Conservation (phyloP, 2,888 invertebrate genomes). For the Sclerodermus sp. region DNA sequence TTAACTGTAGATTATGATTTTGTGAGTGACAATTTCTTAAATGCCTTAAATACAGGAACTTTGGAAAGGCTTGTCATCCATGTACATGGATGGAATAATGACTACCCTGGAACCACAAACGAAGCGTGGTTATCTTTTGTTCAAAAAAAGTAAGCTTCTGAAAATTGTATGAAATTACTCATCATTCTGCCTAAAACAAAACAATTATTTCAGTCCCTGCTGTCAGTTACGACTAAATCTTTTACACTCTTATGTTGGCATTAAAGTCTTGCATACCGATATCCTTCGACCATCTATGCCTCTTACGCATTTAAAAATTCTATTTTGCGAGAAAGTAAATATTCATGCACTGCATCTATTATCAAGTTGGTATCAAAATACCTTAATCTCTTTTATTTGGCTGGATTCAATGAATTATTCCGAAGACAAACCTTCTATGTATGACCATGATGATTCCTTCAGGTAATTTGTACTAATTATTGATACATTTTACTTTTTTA, state of each 20-base stretch:
- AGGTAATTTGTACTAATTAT: slow-evolving; percentile 28
- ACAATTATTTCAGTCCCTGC: slow-evolving; percentile 53
- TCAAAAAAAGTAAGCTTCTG: slow-evolving; percentile 54
- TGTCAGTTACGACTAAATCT: slow-evolving; percentile 65
- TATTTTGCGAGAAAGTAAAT: slow-evolving; percentile 71
- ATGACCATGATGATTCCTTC: slow-evolving; percentile 34
- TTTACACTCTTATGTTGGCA: slow-evolving; percentile 72
- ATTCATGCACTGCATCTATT: slow-evolving; percentile 62
- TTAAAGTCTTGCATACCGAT: slow-evolving; percentile 64
- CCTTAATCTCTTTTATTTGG: slow-evolving; percentile 65
- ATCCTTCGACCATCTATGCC: slow-evolving; percentile 73
- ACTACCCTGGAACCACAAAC: slow-evolving; percentile 67
- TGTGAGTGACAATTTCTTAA: slow-evolving; percentile 60
- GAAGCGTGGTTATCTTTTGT: slow-evolving; percentile 66
- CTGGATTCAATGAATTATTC: slow-evolving; percentile 61
- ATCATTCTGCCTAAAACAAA: neutral
- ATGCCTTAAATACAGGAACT: slow-evolving; percentile 54
- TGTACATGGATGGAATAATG: slow-evolving; percentile 68
- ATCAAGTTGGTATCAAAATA: slow-evolving; percentile 60
- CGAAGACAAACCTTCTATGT: slow-evolving; percentile 32
- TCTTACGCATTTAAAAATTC: slow-evolving; percentile 70
- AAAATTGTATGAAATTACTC: neutral
- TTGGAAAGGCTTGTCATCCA: slow-evolving; percentile 69
- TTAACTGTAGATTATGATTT: slow-evolving; percentile 65
- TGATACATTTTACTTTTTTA: neutral